Base-by-base conservation (phyloP, 2,888 invertebrate species). In the Hirtodrosophila duncani region DNA sequence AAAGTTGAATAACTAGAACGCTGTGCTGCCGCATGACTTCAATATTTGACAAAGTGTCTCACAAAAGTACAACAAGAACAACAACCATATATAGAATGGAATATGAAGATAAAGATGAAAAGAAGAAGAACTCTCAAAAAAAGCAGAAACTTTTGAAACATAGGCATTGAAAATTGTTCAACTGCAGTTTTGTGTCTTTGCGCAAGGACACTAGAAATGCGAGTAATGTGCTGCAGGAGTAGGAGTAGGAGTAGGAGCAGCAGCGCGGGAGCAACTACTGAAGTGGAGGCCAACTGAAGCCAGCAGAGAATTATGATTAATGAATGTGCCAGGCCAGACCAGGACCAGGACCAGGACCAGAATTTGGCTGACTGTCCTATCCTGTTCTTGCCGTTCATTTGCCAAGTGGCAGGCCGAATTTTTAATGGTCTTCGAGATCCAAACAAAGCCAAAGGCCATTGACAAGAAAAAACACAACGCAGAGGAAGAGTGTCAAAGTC, bases 261-360 rank as follows among this genome's bases (percentile, higher is more conserved):
- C 50, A 33, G 27, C 38, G n/a, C n/a, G n/a, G n/a, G n/a, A 21
- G 50, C 50, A 33, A 26, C 38, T 29, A 46, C 55, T 57, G 57
- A 75, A 72, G 71, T 64, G 45, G 55, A 23, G 17, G 58, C 43
- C 21, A 33, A 3, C 10, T 11, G 21, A n/a, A 14, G 18, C 20
- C 16, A 8, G n/a, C n/a, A n/a, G n/a, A n/a, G 50, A 48, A 72
- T 72, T 77, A 80, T 77, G 75, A 77, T 77, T 77, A 77, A 77
- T 77, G 80, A 65, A 72, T 39, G 38, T 52, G 33, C 52, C 31
- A 39, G 36, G 61, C 57, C 63, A 57, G 67, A 67, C 66, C 60
- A 63, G 50, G 43, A 31, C 31, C 37, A 31, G 10, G 31, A n/a
- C n/a, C n/a, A n/a, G n/a, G n/a, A n/a, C n/a, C n/a, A n/a, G n/a